These are phyloP conservation scores for Stercorarius parasiticus DNA, from an alignment of 2,113 vertebrate genomes.

Conservation along the genomic window DNA sequence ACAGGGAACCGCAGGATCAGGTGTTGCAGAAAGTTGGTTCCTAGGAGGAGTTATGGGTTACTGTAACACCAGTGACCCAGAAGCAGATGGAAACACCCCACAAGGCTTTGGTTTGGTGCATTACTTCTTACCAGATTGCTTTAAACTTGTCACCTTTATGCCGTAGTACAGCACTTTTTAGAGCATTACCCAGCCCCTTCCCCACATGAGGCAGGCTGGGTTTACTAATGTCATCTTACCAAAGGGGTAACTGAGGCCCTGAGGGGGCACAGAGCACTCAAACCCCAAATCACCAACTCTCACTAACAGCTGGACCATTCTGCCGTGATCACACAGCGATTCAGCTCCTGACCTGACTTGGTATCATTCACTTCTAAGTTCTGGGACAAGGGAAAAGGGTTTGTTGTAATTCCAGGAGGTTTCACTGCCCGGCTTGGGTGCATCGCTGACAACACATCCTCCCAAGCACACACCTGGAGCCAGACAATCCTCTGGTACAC, in stretches of 20 bases:
- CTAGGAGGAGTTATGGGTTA: accelerated
- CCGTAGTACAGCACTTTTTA: accelerated
- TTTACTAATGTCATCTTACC: neutral
- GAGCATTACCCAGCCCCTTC: neutral
- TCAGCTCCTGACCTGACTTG: neutral
- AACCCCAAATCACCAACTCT: neutral
- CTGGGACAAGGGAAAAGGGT: accelerated
- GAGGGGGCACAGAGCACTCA: neutral
- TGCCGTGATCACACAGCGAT: accelerated
- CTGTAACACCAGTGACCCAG: neutral
- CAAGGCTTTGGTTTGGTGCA: neutral
- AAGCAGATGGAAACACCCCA: neutral
- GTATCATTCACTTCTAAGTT: accelerated
- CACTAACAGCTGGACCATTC: accelerated
- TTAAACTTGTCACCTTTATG: accelerated
- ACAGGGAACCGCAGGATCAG: neutral
- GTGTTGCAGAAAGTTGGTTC: neutral
- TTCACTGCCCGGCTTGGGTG: accelerated
- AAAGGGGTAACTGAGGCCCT: neutral
- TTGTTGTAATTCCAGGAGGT: neutral
- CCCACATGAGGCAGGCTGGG: accelerated
- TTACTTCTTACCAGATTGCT: accelerated
- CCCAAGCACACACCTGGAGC: constrained; percentile 81
- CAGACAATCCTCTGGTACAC: constrained; percentile 91
- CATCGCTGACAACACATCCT: accelerated